Base-by-base conservation (phyloP, 2,888 invertebrate species). In the Tryphoninae sp. region DNA sequence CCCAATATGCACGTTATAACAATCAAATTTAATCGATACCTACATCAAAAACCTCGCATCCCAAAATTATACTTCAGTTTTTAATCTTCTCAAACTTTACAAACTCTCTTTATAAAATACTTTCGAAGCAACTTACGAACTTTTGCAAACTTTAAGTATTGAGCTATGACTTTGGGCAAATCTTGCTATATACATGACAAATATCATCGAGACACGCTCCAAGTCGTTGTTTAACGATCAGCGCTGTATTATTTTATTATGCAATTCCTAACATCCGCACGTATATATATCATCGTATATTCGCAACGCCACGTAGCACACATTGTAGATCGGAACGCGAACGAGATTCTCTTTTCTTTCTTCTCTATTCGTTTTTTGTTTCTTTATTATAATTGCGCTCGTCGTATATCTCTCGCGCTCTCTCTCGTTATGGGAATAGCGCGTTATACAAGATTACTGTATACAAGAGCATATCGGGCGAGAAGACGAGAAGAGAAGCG, bases 381-480 rank as follows among this genome's bases (percentile, higher is more conserved):
- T 73, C 19, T 74, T 55, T 73, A n/a, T 59, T 58, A 71, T 78
- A 58, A 65, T 71, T 73, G 81, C 81, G 80, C 82, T 83, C 83
- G 71, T 77, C 69, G 69, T 64, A 77, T 80, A 65, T 68, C 80
- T 72, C 81, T 83, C 82, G 81, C 74, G 65, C 73, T 85, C 85
- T 85, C 82, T 79, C 78, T 73, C 77, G 61, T 81, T 81, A 83
- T 81, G 79, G 80, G 80, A 74, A 80, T 78, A 8, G 16, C 72
- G 42, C 61, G 26, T 58, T 68, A 75, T 19, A 49, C 8, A 45
- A 61, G 65, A 53, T 40, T 76, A 79, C 72, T 64, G 79, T 59
- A 62, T 42, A 62, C 64, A 19, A 19, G 77, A 77, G 67, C 78
- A 76, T 49, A 81, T 65, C 59, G 61, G 42, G 61, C 22, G 22